Conservation (phyloP, 30 jellyfish, hydroid and myxozoan genomes). For the Cassiopea andromeda region DNA sequence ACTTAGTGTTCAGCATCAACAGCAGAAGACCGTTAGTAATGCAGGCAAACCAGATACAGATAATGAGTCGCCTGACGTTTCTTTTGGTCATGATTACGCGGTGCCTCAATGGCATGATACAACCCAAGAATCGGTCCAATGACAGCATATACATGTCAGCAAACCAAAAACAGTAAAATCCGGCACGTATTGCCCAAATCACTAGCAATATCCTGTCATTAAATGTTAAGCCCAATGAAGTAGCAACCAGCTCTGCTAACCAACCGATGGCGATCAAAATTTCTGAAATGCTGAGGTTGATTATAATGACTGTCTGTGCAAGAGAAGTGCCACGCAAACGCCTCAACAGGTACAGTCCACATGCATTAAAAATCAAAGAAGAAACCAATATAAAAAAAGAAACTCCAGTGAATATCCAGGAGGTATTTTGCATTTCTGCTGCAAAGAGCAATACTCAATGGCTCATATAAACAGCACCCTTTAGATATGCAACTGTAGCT, state of each 20-base stretch:
- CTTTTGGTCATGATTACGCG: background rate
- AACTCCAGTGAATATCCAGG: background rate
- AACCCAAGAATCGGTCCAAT: constrained; percentile 49
- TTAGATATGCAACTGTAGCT: no score
- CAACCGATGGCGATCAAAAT: constrained; percentile 56
- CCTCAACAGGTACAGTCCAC: constrained; percentile 27
- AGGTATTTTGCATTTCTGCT: background rate
- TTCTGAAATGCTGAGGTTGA: constrained; percentile 51
- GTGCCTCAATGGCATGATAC: constrained; percentile 56
- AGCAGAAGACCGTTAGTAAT: constrained; percentile 14
- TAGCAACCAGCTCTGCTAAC: constrained; percentile 31
- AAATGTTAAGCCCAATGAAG: constrained; percentile 6
- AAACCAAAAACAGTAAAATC: constrained; percentile 61
- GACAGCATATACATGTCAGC: constrained; percentile 49
- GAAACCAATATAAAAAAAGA: constrained; percentile 1
- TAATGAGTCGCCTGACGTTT: background rate
- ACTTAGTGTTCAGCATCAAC: constrained; percentile 19
- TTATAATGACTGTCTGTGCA: constrained; percentile 29
- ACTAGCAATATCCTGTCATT: constrained; percentile 26
- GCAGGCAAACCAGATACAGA: constrained; percentile 26
- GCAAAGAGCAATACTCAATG: background rate
- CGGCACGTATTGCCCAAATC: constrained; percentile 66
- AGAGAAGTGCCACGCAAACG: background rate
- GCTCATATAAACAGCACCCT: background rate
- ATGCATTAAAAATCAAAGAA: constrained; percentile 32